A percentile compares a stretch with the other conserved stretches of the same genome.
phyloP scores from a whole-genome alignment of 2,888 invertebrate species.

The Drosophila testacea region DNA sequence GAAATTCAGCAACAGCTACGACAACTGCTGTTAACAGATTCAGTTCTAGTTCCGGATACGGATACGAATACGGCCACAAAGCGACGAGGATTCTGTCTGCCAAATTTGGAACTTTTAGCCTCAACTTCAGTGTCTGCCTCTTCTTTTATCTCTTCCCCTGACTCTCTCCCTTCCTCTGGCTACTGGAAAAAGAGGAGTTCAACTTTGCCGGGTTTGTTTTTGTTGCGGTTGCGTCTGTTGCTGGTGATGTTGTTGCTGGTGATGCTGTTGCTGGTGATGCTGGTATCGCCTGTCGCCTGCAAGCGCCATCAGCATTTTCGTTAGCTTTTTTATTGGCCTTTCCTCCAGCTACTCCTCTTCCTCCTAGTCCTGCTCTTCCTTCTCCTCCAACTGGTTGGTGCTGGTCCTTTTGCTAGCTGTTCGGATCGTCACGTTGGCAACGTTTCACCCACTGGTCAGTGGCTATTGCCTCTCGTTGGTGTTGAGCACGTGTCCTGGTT shows the following conservation, averaged over 20 bases:
- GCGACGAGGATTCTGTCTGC: slow-evolving; percentile 61
- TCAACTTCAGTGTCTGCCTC: slow-evolving; percentile 10
- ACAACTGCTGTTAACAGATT: slow-evolving; percentile 60
- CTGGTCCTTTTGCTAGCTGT: slow-evolving; percentile 25
- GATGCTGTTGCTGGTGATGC: slow-evolving; percentile 19
- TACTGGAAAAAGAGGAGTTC: slow-evolving; percentile 23
- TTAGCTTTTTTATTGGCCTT: slow-evolving; percentile 65
- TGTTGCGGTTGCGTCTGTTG: slow-evolving; percentile 57
- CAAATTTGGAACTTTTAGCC: slow-evolving; percentile 71
- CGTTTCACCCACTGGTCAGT: slow-evolving; percentile 27
- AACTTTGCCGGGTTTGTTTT: slow-evolving; percentile 70
- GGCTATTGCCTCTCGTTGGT: slow-evolving; percentile 18
- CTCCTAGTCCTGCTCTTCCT: not conserved
- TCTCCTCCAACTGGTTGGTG: slow-evolving; percentile 16
- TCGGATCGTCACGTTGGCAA: slow-evolving; percentile 49
- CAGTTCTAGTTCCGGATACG: slow-evolving; percentile 1
- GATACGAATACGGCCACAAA: slow-evolving; percentile 46
- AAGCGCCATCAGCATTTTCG: slow-evolving; percentile 61
- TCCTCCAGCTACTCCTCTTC: slow-evolving; percentile 7
- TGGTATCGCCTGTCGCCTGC: slow-evolving; percentile 48
- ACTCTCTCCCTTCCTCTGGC: slow-evolving; percentile 42
- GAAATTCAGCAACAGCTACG: slow-evolving; percentile 8
- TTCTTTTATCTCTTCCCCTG: slow-evolving; percentile 67
- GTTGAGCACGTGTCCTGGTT: slow-evolving; percentile 55
- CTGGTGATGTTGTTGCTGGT: slow-evolving; percentile 36